phyloP scores from a whole-genome alignment of 1,140 invertebrate genomes.

The Brachystomella parvula region DNA sequence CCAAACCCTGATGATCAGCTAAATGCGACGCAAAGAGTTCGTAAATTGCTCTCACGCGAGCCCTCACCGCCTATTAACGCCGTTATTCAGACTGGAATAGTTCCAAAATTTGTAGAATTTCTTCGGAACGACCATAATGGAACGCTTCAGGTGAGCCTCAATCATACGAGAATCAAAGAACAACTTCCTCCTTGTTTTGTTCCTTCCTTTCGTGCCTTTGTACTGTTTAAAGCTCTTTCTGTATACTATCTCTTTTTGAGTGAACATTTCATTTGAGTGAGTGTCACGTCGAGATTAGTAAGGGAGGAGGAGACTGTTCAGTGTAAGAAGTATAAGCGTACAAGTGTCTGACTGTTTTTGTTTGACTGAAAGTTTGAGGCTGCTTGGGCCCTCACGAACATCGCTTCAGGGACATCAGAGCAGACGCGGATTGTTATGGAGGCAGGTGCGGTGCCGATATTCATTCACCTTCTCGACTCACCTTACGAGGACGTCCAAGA shows the following conservation, averaged over 20 bases:
- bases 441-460: slow-evolving; percentile 85
- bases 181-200: not conserved
- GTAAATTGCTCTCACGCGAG: slow-evolving; percentile 87
- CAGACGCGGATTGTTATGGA: slow-evolving; percentile 91
- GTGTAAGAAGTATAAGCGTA: not conserved
- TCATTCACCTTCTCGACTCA: slow-evolving; percentile 70
- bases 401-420: slow-evolving; percentile 89
- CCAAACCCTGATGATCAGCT: slow-evolving; percentile 71
- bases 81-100: slow-evolving; percentile 93
- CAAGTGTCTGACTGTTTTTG: slow-evolving; percentile 31
- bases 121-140: slow-evolving; percentile 72
- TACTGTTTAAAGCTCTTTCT: not conserved
- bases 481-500: slow-evolving; percentile 91
- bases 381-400: slow-evolving; percentile 95
- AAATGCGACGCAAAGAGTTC: slow-evolving; percentile 84
- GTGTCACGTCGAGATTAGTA: not conserved
- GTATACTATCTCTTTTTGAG: not conserved
- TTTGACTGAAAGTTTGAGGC: slow-evolving; percentile 80
- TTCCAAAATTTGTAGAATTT: slow-evolving; percentile 92
- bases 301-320: not conserved
- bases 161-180: not conserved
- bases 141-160: slow-evolving; percentile 63
- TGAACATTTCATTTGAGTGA: not conserved
- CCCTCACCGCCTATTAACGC: slow-evolving; percentile 97
- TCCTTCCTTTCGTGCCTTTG: not conserved